These are phyloP conservation scores for Mastomys coucha DNA, from an alignment of 2,113 vertebrate genomes.

Conservation along the genomic window DNA sequence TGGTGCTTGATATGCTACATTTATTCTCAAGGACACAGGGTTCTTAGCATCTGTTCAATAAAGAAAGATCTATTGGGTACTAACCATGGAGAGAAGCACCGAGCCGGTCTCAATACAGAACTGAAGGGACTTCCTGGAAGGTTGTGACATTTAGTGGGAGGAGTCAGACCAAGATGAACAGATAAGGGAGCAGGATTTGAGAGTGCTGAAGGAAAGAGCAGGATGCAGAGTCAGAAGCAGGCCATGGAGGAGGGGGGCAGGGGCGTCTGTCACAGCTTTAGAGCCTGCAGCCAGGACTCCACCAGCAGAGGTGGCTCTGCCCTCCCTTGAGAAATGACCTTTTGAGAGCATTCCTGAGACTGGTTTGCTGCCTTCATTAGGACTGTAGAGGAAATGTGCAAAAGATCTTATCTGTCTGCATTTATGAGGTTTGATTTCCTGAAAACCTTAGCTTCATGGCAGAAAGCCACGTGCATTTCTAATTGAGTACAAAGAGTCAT, in stretches of 20 bases:
- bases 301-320: not conserved
- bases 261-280: not conserved
- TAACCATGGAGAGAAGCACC: constrained; percentile 48
- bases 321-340: not conserved
- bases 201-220: not conserved
- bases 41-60: constrained; percentile 74
- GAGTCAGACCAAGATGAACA: not conserved
- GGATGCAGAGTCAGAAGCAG: not conserved
- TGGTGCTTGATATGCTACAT: constrained; percentile 64
- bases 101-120: constrained; percentile 43
- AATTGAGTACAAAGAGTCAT: constrained; percentile 60
- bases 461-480: constrained; percentile 62
- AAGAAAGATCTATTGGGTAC: constrained; percentile 69
- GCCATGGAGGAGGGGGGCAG: not conserved
- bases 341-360: not conserved
- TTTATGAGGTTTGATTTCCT: constrained; percentile 49
- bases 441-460: constrained; percentile 58
- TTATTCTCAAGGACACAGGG: constrained; percentile 73
- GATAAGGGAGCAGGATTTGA: not conserved
- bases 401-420: constrained; percentile 30
- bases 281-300: not conserved
- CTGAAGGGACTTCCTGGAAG: not conserved
- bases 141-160: not conserved
- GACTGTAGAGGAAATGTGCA: constrained; percentile 18
- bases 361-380: not conserved